Conservation (phyloP, 2,888 invertebrate species). For the Cotesia congregata region DNA sequence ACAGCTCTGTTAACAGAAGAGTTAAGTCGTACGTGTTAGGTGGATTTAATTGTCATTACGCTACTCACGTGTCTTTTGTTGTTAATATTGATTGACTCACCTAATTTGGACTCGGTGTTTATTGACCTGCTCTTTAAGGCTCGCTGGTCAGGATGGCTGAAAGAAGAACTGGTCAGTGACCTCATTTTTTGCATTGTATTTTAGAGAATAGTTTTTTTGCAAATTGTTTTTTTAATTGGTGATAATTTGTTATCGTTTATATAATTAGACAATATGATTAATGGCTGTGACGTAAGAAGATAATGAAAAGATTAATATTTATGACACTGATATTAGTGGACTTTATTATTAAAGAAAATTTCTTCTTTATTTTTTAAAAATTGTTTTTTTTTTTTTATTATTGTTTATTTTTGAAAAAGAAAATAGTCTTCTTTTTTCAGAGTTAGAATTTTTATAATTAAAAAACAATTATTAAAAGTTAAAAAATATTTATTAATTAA, state of each 20-base stretch:
- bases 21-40: neutral
- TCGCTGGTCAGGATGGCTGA: conserved; percentile 38
- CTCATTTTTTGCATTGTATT: neutral
- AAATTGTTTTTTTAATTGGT: neutral
- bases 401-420: too few species aligned
- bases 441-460: too few species aligned
- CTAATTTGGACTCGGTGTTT: conserved; percentile 3
- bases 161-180: conserved; percentile 44
- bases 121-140: neutral
- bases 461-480: too few species aligned
- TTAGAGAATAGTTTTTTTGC: neutral
- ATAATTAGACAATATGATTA: too few species aligned
- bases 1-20: neutral
- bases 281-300: too few species aligned
- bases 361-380: too few species aligned
- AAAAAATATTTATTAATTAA: too few species aligned
- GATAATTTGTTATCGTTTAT: neutral
- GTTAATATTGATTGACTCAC: neutral
- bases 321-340: too few species aligned
- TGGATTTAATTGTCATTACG: neutral
- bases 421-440: too few species aligned
- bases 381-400: too few species aligned
- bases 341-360: too few species aligned
- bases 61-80: neutral
- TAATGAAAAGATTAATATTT: too few species aligned